A percentile compares a stretch with the other conserved stretches of the same genome.
These are phyloP conservation scores for Calidris pugnax DNA, from an alignment of 2,113 vertebrate species.

Conservation along the genomic window DNA sequence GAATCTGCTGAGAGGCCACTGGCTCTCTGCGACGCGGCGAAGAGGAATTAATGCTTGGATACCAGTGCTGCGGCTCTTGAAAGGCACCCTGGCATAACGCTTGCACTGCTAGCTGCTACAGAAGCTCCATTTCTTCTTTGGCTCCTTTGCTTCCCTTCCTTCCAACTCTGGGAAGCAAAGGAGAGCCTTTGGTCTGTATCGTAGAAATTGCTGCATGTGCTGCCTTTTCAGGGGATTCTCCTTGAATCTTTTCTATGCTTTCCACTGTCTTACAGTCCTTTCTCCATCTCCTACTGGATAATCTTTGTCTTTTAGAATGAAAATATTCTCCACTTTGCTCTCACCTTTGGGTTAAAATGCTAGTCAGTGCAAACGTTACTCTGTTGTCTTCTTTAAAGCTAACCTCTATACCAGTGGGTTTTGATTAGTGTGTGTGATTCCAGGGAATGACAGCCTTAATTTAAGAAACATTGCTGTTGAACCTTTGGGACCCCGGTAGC, in stretches of 20 bases:
- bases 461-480: neutral
- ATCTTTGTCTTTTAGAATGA: neutral
- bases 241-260: neutral
- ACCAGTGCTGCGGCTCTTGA: neutral
- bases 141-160: neutral
- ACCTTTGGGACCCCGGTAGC: neutral
- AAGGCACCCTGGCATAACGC: neutral
- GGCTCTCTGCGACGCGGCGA: neutral
- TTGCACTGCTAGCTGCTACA: neutral
- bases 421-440: neutral
- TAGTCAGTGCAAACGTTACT: neutral
- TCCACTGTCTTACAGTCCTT: neutral
- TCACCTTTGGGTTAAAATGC: neutral
- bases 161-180: neutral
- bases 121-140: neutral
- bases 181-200: neutral
- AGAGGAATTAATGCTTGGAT: constrained; percentile 24
- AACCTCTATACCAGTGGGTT: neutral
- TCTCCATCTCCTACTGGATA: neutral
- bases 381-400: neutral
- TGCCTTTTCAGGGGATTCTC: neutral
- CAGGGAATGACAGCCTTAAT: neutral
- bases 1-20: constrained; percentile 1
- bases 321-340: neutral
- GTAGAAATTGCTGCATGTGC: neutral